Conservation (phyloP, 2,797 vertebrate genomes). For the Alosa sapidissima region DNA sequence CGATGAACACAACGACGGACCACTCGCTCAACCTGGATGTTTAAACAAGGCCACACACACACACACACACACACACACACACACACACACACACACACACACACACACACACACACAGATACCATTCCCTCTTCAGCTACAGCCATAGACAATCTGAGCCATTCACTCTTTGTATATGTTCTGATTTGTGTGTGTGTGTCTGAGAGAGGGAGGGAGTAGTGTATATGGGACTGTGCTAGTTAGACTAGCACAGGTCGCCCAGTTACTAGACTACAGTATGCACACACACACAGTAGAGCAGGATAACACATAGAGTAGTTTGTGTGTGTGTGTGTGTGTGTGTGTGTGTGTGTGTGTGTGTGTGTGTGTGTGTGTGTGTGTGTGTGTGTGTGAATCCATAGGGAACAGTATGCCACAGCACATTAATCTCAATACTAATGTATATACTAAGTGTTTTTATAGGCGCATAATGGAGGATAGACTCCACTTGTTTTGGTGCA, state of each 20-base stretch:
- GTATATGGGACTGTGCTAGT: background rate
- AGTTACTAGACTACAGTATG: background rate
- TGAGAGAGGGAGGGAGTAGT: background rate
- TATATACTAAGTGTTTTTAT: constrained; percentile 50
- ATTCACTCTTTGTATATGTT: constrained; percentile 13
- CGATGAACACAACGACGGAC: background rate
- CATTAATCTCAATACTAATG: constrained; percentile 36
- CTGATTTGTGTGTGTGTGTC: background rate
- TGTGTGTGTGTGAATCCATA: background rate
- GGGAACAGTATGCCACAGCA: constrained; percentile 6
- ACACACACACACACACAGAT: background rate
- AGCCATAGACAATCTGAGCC: constrained; percentile 21
- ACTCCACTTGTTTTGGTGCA: constrained; percentile 36
- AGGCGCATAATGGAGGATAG: constrained; percentile 36
- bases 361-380: background rate
- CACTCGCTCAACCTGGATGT: background rate
- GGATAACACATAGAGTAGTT: background rate
- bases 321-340: constrained; percentile 9
- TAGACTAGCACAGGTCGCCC: background rate
- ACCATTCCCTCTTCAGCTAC: background rate
- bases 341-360: background rate
- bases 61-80: background rate
- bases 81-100: constrained; percentile 14
- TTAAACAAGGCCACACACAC: background rate
- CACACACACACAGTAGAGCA: background rate